A percentile compares a stretch with the other conserved stretches of the same genome.
phyloP scores from a whole-genome alignment of 64 coral and sea anemone species.

The Pocillopora verrucosa region DNA sequence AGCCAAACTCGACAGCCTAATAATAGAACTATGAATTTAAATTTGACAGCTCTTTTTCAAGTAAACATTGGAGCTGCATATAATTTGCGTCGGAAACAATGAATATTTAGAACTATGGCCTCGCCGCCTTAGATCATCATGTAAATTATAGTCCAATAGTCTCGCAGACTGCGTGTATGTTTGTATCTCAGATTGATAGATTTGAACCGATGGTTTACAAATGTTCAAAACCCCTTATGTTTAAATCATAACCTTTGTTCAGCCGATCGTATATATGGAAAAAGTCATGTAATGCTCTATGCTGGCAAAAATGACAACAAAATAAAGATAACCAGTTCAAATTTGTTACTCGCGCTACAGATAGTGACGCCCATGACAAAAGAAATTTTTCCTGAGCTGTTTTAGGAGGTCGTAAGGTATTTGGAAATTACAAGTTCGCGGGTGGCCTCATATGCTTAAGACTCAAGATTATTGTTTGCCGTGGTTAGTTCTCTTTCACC shows the following conservation, averaged over 20 bases:
- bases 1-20: conserved; percentile 20
- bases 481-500: conserved; percentile 31
- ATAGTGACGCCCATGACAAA: background rate
- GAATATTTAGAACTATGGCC: background rate
- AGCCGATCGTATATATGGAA: conserved; percentile 13
- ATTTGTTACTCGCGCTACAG: background rate
- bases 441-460: conserved; percentile 17
- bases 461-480: conserved; percentile 47
- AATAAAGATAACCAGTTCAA: background rate
- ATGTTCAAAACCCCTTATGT: conserved; percentile 30
- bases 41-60: conserved; percentile 21
- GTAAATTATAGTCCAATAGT: background rate
- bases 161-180: background rate
- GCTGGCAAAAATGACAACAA: background rate
- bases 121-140: background rate
- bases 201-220: conserved; percentile 24
- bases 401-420: conserved; percentile 1
- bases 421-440: conserved; percentile 28
- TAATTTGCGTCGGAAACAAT: conserved; percentile 10
- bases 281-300: background rate
- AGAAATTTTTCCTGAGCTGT: background rate
- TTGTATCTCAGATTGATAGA: background rate
- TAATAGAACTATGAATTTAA: conserved; percentile 31
- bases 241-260: conserved; percentile 4
- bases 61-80: background rate